Conservation (phyloP, 1,140 invertebrate genomes). For the Phymorhynchus buccinoides region DNA sequence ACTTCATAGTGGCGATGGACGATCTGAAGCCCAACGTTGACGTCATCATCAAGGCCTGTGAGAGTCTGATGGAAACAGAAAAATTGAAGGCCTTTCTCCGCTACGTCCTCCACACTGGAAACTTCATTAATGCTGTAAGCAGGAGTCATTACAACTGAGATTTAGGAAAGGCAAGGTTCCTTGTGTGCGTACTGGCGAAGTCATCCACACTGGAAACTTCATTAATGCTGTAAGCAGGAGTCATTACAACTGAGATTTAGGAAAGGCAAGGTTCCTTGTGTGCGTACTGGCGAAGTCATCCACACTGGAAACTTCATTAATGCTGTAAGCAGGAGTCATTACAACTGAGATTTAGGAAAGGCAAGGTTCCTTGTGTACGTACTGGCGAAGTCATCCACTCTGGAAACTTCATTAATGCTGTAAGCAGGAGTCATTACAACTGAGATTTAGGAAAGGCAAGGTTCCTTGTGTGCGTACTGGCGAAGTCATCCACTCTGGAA, state of each 20-base stretch:
- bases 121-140: slow-evolving; percentile 73
- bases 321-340: slow-evolving; percentile 70
- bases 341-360: no score
- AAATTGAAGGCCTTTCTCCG: slow-evolving; percentile 69
- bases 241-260: no score
- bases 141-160: no score
- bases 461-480: no score
- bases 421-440: no score
- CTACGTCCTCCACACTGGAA: slow-evolving; percentile 70
- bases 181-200: no score
- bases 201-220: slow-evolving; percentile 72
- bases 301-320: slow-evolving; percentile 73
- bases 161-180: no score
- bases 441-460: no score
- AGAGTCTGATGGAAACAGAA: slow-evolving; percentile 67
- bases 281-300: slow-evolving; percentile 67
- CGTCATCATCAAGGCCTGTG: slow-evolving; percentile 89
- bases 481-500: no score
- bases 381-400: slow-evolving; percentile 68
- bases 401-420: slow-evolving; percentile 73
- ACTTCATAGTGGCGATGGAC: slow-evolving; percentile 91
- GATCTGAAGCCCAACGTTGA: slow-evolving; percentile 94
- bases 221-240: slow-evolving; percentile 72
- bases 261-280: no score
- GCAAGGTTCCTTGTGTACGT: no score